Evolutionary conservation across 2,797 vertebrate genomes (phyloP).

Genomic region (Eulemur albifrons): DNA sequence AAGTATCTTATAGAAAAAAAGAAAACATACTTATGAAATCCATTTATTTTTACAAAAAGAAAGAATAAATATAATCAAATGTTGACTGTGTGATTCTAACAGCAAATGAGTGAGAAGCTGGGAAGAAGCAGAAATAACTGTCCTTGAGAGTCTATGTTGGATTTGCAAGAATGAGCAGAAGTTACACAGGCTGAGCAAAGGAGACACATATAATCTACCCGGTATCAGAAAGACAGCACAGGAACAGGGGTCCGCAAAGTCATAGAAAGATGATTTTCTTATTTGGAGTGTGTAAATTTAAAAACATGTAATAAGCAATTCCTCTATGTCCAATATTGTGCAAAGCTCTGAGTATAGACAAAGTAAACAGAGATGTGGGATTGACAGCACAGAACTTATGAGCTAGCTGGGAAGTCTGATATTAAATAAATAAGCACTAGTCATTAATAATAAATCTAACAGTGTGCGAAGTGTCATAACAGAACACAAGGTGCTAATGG

Average conservation of each 20-base stretch:
- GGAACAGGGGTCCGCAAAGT: neutral
- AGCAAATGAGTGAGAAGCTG: neutral
- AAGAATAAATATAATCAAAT: neutral
- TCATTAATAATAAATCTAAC: neutral
- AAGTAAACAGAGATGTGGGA: neutral
- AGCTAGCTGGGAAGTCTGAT: neutral
- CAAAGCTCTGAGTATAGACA: neutral
- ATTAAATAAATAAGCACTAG: neutral
- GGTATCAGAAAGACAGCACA: neutral
- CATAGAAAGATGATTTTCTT: neutral
- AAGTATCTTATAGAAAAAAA: neutral
- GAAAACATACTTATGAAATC: neutral
- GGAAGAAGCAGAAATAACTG: neutral
- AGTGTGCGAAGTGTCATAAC: neutral
- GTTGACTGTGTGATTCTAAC: neutral
- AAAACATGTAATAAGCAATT: neutral
- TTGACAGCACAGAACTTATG: neutral
- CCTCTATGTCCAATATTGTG: neutral
- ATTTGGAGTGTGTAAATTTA: neutral
- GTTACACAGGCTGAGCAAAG: neutral
- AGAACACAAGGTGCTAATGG: neutral
- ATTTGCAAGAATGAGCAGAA: neutral
- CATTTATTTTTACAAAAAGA: neutral
- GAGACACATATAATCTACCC: neutral
- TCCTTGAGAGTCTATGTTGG: neutral